Base-by-base conservation (phyloP, 2,113 vertebrate species). In the Toxotes jaculatrix region DNA sequence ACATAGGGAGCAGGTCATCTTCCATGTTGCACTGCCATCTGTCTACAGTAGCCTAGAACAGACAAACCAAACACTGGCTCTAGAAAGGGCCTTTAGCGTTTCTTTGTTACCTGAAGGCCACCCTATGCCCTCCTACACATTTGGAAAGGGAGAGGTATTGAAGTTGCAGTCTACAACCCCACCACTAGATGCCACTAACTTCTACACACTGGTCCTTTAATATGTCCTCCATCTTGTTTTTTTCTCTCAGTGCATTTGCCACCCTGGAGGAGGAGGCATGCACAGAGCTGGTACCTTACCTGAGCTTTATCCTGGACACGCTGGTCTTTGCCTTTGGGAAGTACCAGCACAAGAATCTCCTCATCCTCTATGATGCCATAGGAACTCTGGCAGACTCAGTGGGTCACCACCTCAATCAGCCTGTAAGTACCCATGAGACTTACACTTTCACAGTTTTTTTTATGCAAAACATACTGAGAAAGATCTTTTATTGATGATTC, bases 341-440 rank as follows among this genome's bases (percentile, higher is more conserved):
- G 59, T 99, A 99, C 91, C 98, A 98, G 91, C 98, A 99, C 94
- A 99, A 99, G 94, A 99, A 98, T 90, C 94, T 99, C 12, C 96
- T 99, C 23, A 99, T 99, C 90, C 96, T 99, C 55, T 99, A 99
- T 0, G 98, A 99, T 1, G 98, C 98, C 77, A 99, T 99, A 3
- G 98, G 98, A 45, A 98, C 98, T 1, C 87, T 98, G 51, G 98
- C 98, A 0, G 98, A 99, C 91, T 98, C 97, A 0, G 98, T 99
- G 85, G 98, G 98, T 40, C 98, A 99, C 83, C 97, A 99, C 82
- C 96, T 99, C 82, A 99, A 98, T 89, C 97, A 99, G 89, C 96
- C 95, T 49, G 97, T 98, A 87, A 95, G 96, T 76, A 11, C 4
- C 31, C 34, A 9, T 16, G 32, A 23, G 56, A 19, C 17, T 31